Evolutionary conservation across 92 coral and sea anemone species (phyloP).

Genomic region (Siderastrea radians): DNA sequence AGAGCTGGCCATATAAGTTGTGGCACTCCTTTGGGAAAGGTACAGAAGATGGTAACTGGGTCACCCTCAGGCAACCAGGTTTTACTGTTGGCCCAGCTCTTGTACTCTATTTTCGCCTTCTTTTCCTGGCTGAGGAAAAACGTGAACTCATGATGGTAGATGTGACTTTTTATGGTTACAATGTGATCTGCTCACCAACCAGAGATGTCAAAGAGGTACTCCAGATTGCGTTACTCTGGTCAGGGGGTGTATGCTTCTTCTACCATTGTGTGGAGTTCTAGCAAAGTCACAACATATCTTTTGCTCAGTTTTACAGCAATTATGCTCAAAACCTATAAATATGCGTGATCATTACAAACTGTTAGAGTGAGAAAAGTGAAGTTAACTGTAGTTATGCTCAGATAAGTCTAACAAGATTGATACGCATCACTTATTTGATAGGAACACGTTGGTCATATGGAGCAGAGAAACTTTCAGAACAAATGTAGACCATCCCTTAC

Average conservation of each 20-base stretch:
- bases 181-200: constrained; percentile 46
- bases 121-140: constrained; percentile 30
- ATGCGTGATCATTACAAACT: too few relatives aligned
- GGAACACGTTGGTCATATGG: too few relatives aligned
- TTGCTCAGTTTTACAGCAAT: constrained; percentile 18
- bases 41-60: background rate
- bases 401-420: too few relatives aligned
- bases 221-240: constrained; percentile 22
- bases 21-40: constrained; percentile 24
- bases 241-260: constrained; percentile 31
- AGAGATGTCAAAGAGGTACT: constrained; percentile 25
- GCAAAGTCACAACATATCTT: constrained; percentile 14
- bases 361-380: too few relatives aligned
- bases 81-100: constrained; percentile 61
- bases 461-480: too few relatives aligned
- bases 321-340: constrained; percentile 41
- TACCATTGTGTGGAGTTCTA: constrained; percentile 6
- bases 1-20: too few relatives aligned
- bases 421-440: too few relatives aligned
- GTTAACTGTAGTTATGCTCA: too few relatives aligned
- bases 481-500: too few relatives aligned
- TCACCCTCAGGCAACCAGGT: constrained; percentile 28
- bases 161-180: constrained; percentile 35
- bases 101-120: constrained; percentile 34
- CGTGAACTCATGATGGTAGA: constrained; percentile 40